These are phyloP conservation scores for Typhlichthys subterraneus DNA, from an alignment of 2,797 vertebrate species.

Conservation along the genomic window DNA sequence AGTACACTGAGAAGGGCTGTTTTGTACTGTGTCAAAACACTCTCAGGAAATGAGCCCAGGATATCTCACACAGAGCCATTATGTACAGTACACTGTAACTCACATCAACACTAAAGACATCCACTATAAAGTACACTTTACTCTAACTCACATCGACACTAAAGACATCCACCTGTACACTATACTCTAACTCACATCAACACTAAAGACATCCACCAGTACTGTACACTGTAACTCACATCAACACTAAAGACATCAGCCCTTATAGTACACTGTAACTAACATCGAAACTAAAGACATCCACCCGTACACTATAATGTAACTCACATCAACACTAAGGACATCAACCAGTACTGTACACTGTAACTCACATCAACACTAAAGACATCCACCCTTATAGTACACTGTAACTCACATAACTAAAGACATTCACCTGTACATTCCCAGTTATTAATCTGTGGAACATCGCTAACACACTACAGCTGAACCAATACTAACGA, in stretches of 20 bases:
- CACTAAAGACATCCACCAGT: slow-evolving; percentile 7
- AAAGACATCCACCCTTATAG: not conserved
- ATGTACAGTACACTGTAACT: slow-evolving; percentile 22
- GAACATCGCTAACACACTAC: too few relatives aligned
- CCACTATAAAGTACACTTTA: not conserved
- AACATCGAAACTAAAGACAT: too few relatives aligned
- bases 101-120: slow-evolving; percentile 35
- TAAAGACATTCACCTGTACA: too few relatives aligned
- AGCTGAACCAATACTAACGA: too few relatives aligned
- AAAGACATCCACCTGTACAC: slow-evolving; percentile 23
- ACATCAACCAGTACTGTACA: slow-evolving; percentile 6
- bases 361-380: not conserved
- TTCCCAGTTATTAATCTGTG: too few relatives aligned
- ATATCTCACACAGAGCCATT: slow-evolving; percentile 24
- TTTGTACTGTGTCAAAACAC: slow-evolving; percentile 28
- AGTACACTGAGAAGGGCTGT: slow-evolving; percentile 28
- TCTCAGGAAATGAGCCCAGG: slow-evolving; percentile 40
- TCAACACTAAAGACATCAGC: not conserved
- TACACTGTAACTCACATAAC: too few relatives aligned
- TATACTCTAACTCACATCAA: slow-evolving; percentile 16
- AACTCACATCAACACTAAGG: slow-evolving; percentile 44
- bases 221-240: slow-evolving; percentile 1
- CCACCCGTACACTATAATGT: slow-evolving; percentile 3
- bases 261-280: too few relatives aligned
- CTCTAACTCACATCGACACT: not conserved